Conservation (phyloP, 1,140 invertebrate genomes). For the Drosophila parvula region DNA sequence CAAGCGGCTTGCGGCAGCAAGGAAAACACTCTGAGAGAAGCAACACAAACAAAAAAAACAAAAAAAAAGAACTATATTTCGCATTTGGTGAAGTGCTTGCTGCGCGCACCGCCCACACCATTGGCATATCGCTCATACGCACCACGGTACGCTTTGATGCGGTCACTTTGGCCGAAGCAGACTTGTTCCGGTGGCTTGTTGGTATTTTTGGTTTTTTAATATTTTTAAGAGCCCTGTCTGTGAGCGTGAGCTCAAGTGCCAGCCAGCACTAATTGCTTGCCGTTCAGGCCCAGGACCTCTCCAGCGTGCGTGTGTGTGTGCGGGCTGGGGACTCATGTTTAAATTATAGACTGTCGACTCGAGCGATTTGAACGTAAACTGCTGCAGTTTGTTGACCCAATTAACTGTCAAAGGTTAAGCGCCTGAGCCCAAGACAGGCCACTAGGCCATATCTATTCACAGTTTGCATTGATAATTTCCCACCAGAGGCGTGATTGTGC, state of each 20-base stretch:
- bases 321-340: conserved; percentile 37
- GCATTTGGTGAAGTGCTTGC: conserved; percentile 59
- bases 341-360: conserved; percentile 69
- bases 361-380: conserved; percentile 57
- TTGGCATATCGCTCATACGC: conserved; percentile 67
- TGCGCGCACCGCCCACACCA: conserved; percentile 4
- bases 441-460: conserved; percentile 37
- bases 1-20: conserved; percentile 9
- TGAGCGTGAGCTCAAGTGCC: conserved; percentile 27
- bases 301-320: background rate
- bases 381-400: conserved; percentile 70
- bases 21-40: conserved; percentile 23
- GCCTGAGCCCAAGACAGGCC: conserved; percentile 33
- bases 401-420: conserved; percentile 66
- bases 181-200: conserved; percentile 35
- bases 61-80: conserved; percentile 38
- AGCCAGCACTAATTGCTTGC: conserved; percentile 53
- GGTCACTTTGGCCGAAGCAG: conserved; percentile 53
- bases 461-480: conserved; percentile 69
- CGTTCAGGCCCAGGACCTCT: background rate
- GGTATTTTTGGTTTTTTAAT: conserved; percentile 61
- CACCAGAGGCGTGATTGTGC: conserved; percentile 40
- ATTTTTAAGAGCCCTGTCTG: conserved; percentile 62
- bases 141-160: conserved; percentile 64
- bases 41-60: background rate